phyloP scores from a whole-genome alignment of 1,140 invertebrate species.

The Druon quercuslanigerum region DNA sequence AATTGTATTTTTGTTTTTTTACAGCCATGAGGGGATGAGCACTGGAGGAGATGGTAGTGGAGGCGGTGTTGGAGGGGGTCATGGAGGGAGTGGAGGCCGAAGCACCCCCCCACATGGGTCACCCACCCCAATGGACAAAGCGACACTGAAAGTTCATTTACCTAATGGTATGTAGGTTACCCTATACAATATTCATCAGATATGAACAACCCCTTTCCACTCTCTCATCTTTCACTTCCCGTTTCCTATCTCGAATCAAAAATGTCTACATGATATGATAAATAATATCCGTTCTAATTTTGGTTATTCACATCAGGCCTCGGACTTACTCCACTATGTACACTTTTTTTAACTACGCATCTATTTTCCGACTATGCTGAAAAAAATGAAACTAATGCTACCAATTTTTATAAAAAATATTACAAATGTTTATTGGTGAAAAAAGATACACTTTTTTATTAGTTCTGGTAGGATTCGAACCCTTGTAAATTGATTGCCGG shows the following conservation, averaged over 20 bases:
- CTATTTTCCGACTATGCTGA: too few relatives aligned
- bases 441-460: too few relatives aligned
- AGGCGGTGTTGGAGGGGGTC: conserved; percentile 65
- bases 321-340: too few relatives aligned
- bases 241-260: background rate
- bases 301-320: too few relatives aligned
- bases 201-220: background rate
- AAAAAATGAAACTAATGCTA: too few relatives aligned
- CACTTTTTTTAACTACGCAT: too few relatives aligned
- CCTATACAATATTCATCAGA: background rate
- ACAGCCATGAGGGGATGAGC: conserved; percentile 81
- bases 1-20: conserved; percentile 55
- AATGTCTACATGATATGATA: too few relatives aligned
- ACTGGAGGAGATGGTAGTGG: conserved; percentile 70
- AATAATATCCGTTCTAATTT: too few relatives aligned
- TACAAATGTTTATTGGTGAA: too few relatives aligned
- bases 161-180: conserved; percentile 80
- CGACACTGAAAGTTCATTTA: conserved; percentile 84
- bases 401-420: too few relatives aligned
- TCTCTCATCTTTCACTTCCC: background rate
- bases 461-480: too few relatives aligned
- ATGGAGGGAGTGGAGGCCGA: conserved; percentile 74
- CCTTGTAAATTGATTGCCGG: too few relatives aligned
- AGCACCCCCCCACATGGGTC: conserved; percentile 75
- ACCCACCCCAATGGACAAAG: conserved; percentile 75